These are phyloP conservation scores for Catharus bicknelli DNA, from an alignment of 2,113 vertebrate genomes.

Conservation along the genomic window DNA sequence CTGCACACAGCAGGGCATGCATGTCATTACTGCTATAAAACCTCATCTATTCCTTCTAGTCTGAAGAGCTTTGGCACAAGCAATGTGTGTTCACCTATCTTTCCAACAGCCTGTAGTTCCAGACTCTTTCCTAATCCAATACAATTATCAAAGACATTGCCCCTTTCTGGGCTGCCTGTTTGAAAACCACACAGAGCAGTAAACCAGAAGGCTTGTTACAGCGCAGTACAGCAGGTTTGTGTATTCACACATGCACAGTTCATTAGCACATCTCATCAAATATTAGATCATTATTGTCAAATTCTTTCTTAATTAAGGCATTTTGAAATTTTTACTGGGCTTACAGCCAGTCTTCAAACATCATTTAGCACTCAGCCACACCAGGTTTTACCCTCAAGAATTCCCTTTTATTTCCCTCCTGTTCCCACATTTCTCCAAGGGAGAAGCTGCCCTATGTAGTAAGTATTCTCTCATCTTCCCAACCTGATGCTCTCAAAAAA, in stretches of 20 bases:
- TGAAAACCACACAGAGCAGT: not conserved
- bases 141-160: not conserved
- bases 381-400: not conserved
- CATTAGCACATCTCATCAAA: not conserved
- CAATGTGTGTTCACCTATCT: not conserved
- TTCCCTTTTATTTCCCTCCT: not conserved
- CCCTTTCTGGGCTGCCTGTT: not conserved
- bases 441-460: not conserved
- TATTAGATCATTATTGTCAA: not conserved
- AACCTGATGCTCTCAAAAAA: not conserved
- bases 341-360: not conserved
- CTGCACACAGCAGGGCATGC: not conserved
- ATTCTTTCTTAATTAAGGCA: not conserved
- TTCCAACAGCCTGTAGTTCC: not conserved
- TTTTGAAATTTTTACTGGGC: not conserved
- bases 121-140: not conserved
- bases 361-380: not conserved
- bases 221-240: not conserved
- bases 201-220: not conserved
- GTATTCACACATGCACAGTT: not conserved
- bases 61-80: not conserved
- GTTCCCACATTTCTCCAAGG: not conserved
- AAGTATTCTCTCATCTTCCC: not conserved
- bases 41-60: not conserved
- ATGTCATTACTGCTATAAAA: slow-evolving; percentile 7